Percentiles rank a stretch among this genome's conserved stretches.
Conservation (phyloP, 1,140 invertebrate species). For the Neodiprion pinetum region DNA sequence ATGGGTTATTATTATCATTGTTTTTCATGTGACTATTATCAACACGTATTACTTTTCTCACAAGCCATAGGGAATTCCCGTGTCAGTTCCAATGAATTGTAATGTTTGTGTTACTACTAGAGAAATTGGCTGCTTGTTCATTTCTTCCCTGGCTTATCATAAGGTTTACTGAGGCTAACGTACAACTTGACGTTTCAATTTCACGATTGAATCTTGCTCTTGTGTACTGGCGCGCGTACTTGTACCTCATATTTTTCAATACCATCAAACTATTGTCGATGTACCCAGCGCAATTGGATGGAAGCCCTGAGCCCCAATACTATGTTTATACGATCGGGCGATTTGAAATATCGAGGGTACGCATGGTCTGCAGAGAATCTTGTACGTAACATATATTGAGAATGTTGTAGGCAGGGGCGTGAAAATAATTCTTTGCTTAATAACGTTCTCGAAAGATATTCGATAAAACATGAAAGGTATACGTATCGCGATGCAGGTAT, state of each 20-base stretch:
- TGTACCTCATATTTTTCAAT: not conserved
- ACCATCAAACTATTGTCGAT: not conserved
- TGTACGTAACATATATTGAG: not conserved
- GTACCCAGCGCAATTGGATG: not conserved
- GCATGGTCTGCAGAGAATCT: not conserved
- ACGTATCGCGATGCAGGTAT: not conserved
- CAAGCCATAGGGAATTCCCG: not conserved
- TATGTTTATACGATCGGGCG: not conserved
- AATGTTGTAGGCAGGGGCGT: not conserved
- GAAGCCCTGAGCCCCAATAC: not conserved
- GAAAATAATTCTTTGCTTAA: conserved; percentile 1
- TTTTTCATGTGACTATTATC: not conserved
- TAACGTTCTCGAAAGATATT: not conserved
- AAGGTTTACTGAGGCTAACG: not conserved
- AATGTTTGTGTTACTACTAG: not conserved
- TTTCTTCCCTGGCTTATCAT: not conserved
- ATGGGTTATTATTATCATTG: not conserved
- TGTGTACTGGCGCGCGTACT: not conserved
- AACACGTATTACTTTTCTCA: not conserved
- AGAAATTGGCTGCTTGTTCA: not conserved
- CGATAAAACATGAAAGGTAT: not conserved
- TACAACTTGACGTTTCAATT: not conserved
- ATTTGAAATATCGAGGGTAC: not conserved
- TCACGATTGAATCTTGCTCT: not conserved
- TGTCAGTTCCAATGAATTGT: not conserved